These are phyloP conservation scores for Pocillopora verrucosa DNA, from an alignment of 64 coral and sea anemone genomes.

Conservation along the genomic window DNA sequence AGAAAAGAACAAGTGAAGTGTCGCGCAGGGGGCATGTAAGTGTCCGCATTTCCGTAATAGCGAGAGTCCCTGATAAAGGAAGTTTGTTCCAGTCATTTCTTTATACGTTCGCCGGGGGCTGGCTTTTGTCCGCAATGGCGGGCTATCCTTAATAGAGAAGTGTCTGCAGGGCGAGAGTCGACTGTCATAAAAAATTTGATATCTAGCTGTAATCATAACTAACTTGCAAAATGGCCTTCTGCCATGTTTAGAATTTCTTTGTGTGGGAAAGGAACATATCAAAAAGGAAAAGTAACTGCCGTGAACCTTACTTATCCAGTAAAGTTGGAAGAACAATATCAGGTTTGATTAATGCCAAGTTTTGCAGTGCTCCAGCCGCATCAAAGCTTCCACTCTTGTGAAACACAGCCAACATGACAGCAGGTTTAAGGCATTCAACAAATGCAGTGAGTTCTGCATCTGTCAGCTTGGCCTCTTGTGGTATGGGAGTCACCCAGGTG, in stretches of 20 bases:
- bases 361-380: slow-evolving; percentile 85
- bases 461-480: slow-evolving; percentile 70
- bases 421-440: slow-evolving; percentile 95
- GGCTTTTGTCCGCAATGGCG: too few relatives aligned
- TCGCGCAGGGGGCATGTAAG: too few relatives aligned
- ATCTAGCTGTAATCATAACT: too few relatives aligned
- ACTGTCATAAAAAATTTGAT: too few relatives aligned
- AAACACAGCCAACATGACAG: slow-evolving; percentile 93
- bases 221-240: too few relatives aligned
- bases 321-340: slow-evolving; percentile 91
- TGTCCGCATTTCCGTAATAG: neutral
- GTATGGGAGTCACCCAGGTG: slow-evolving; percentile 70
- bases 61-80: too few relatives aligned
- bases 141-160: too few relatives aligned
- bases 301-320: slow-evolving; percentile 78
- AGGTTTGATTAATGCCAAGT: slow-evolving; percentile 90
- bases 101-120: neutral
- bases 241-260: too few relatives aligned
- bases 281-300: neutral
- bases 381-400: slow-evolving; percentile 98
- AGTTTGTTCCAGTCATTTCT: too few relatives aligned
- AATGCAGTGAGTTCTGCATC: slow-evolving; percentile 79
- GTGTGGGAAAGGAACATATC: neutral
- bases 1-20: too few relatives aligned
- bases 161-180: too few relatives aligned